Percentiles rank a stretch among this genome's conserved stretches.
Conservation (phyloP, 2,113 vertebrate species). For the Ictalurus punctatus region DNA sequence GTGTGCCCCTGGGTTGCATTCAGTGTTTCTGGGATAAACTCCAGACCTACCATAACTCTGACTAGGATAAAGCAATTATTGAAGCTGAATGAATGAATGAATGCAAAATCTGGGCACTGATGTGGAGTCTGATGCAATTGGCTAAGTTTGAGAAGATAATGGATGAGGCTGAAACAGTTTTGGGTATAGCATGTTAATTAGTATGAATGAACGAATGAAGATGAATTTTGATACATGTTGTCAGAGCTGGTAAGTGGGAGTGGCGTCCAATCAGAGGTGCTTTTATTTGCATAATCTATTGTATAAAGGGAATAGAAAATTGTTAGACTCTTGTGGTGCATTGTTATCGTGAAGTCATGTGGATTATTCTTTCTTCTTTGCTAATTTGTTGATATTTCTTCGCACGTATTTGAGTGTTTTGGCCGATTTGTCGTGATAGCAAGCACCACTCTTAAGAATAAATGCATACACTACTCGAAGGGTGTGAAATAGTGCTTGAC, state of each 20-base stretch:
- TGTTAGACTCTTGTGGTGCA: neutral
- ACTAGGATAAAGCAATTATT: too few species aligned
- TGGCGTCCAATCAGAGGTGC: neutral
- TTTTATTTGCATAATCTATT: conserved; percentile 1
- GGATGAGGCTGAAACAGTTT: neutral
- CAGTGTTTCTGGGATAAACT: too few species aligned
- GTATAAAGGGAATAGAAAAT: neutral
- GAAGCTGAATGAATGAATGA: too few species aligned
- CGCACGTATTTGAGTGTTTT: neutral
- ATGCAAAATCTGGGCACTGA: too few species aligned
- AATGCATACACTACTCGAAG: neutral
- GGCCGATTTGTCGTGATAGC: neutral
- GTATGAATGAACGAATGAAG: neutral
- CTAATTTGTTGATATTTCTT: neutral
- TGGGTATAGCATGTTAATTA: too few species aligned
- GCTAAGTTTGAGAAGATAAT: neutral
- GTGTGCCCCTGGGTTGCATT: too few species aligned
- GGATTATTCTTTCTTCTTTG: neutral
- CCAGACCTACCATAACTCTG: too few species aligned
- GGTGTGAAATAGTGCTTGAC: conserved; percentile 16
- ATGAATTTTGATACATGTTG: neutral
- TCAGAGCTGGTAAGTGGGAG: neutral
- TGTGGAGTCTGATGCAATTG: too few species aligned
- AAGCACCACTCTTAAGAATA: neutral
- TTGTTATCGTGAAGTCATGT: neutral